Base-by-base conservation (phyloP, 2,888 invertebrate species). In the Cylloceria caligata region DNA sequence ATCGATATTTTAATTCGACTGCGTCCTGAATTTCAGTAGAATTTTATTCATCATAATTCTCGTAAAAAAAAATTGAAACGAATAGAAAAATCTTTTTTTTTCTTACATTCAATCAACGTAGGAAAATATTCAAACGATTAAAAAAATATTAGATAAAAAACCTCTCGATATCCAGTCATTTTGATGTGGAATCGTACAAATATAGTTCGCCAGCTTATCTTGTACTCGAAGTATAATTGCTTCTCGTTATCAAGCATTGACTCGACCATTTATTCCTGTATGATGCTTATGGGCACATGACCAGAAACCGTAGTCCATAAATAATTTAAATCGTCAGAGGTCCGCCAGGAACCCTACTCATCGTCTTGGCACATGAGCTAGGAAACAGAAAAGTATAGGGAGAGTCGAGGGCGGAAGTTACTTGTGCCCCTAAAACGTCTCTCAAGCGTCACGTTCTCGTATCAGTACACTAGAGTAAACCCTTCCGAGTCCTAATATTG, bases 301-400 rank as follows among this genome's bases (percentile, higher is more conserved):
- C 42, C 4, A 52, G 24, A 77, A 42, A 42, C 11, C 21, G 27
- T 34, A 55, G 62, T 45, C 47, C 55, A 57, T 68, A 73, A 77
- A 81, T 73, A 73, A 73, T 73, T 77, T 73, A 78, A 69, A 81
- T 65, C 65, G 64, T 42, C 24, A 57, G 30, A 42, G 57, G 68
- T 45, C 11, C 52, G 19, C 16, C 16, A n/a, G 24, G 30, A 62
- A 68, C 19, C 30, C 42, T 42, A 21, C 30, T 74, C 65, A 39
- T 74, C 47, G 55, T 39, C 36, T 64, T 49, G 52, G 42, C 69
- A 49, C 69, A 69, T 62, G 68, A 39, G 52, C 77, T 36, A 21
- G 39, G 57, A 24, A 39, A 62, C 42, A 36, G 42, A 45, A 39
- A 45, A 21, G 11, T 6, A 60, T n/a, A 30, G 47, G 13, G 60